Evolutionary conservation across 2,888 invertebrate species (phyloP), one percentile per base, ranked within the genome.

Genomic region (Acanthosepion lycidas): DNA sequence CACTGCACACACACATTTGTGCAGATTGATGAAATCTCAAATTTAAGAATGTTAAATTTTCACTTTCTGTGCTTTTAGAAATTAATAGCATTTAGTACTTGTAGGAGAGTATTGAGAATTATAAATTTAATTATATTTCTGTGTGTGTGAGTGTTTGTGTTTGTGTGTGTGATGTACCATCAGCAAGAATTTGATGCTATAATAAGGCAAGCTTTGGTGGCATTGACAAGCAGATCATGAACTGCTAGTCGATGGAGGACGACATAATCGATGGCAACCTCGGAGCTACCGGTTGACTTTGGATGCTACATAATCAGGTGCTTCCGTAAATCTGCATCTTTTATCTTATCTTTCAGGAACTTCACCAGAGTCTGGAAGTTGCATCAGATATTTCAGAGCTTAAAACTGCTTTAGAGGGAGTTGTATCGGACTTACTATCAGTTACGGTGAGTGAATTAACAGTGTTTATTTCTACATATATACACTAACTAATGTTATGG

Each of bases 271-370:
- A 93, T 93, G 93, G 93, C 93, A 93, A 51, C 93, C 93, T 93
- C 93, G 33, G 93, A 93, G 93, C 53, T 93, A 49, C 93, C 49
- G 53, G 93, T 53, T 93, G 93, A 53, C 53, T 93, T 93, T 49
- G 93, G 93, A 93, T 93, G 53, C 93, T 26, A 93, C 51, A 51
- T 93, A 93, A 93, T 93, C 93, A 93, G 51, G 93, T 93, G 93
- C 28, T 93, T 93, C 93, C 51, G 93, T 93, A 53, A 93, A 93
- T 53, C 53, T 53, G 93, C 93, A 93, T 49, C 93, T 93, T 93
- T 93, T 53, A 49, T 93, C 93, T 93, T 93, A 51, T 93, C n/a
- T 93, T 93, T 49, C 93, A 93, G 93, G 93, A 93, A 93, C 93
- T 93, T 93, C 93, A 93, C n/a, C 51, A 93, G 93, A 93, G 93